Percentiles rank a stretch among this genome's conserved stretches.
Conservation (phyloP, 2,888 invertebrate species). For the Sabellastarte sp. region DNA sequence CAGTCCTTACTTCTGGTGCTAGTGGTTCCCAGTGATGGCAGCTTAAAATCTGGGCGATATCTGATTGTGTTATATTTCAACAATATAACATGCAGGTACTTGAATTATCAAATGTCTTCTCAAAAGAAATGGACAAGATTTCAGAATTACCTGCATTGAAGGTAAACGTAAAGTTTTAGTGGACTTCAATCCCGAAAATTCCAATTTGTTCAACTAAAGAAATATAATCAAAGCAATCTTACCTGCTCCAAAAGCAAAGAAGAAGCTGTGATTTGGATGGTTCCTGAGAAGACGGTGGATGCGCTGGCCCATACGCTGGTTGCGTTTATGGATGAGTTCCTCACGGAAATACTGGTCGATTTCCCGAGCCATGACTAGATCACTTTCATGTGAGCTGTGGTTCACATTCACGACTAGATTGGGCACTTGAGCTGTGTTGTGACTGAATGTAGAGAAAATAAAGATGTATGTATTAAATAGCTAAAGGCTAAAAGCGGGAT, state of each 20-base stretch:
- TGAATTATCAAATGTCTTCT: too few relatives aligned
- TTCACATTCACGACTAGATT: conserved; percentile 29
- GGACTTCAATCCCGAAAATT: too few relatives aligned
- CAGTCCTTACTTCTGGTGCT: too few relatives aligned
- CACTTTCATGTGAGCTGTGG: conserved; percentile 39
- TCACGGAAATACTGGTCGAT: conserved; percentile 63
- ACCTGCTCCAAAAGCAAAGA: conserved; percentile 65
- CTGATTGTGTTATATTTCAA: too few relatives aligned
- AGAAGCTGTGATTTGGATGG: conserved; percentile 61
- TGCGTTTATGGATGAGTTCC: conserved; percentile 63
- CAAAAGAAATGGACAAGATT: too few relatives aligned
- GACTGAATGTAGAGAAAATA: conserved; percentile 55
- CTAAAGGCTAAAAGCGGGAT: too few relatives aligned
- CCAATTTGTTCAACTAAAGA: neutral
- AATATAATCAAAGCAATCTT: conserved; percentile 3
- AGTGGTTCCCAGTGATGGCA: too few relatives aligned
- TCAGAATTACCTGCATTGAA: too few relatives aligned
- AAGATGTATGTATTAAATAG: too few relatives aligned
- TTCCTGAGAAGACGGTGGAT: conserved; percentile 58
- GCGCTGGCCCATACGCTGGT: conserved; percentile 62
- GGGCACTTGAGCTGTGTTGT: conserved; percentile 53
- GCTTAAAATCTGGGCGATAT: too few relatives aligned
- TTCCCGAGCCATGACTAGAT: conserved; percentile 43
- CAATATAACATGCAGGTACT: too few relatives aligned
- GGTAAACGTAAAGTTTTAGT: too few relatives aligned